Conservation (phyloP, 2,888 invertebrate species). For the Epirrhoe tristata region DNA sequence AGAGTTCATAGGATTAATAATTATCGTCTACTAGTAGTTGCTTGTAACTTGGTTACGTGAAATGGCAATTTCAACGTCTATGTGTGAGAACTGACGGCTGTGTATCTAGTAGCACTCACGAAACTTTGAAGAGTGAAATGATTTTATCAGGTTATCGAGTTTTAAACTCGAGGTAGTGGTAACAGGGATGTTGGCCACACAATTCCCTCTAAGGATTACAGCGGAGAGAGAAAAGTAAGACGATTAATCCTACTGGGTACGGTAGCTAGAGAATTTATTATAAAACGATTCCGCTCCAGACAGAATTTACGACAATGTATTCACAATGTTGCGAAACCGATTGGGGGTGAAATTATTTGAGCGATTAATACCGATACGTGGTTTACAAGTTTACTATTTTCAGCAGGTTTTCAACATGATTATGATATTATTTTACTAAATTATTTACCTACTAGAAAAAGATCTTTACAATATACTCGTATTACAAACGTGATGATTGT, state of each 20-base stretch:
- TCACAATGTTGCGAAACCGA: conserved; percentile 27
- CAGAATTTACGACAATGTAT: conserved; percentile 41
- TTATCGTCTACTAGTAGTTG: too few relatives aligned
- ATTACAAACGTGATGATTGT: too few relatives aligned
- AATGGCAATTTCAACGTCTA: too few relatives aligned
- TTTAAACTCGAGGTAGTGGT: conserved; percentile 61
- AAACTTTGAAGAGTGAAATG: conserved; percentile 14
- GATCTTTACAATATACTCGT: too few relatives aligned
- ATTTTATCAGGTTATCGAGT: conserved; percentile 45
- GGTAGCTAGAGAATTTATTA: conserved; percentile 78
- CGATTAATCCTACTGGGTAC: conserved; percentile 82
- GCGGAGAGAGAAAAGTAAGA: conserved; percentile 81
- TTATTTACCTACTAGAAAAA: too few relatives aligned
- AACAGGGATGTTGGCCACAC: conserved; percentile 72
- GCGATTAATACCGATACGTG: conserved; percentile 16
- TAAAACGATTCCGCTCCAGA: conserved; percentile 70
- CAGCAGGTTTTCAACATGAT: too few relatives aligned
- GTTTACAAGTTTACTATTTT: neutral
- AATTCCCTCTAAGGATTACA: conserved; percentile 80
- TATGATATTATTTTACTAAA: too few relatives aligned
- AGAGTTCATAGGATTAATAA: too few relatives aligned
- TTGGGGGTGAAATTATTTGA: conserved; percentile 25
- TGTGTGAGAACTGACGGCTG: too few relatives aligned
- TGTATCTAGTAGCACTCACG: too few relatives aligned
- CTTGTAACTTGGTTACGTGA: too few relatives aligned